Evolutionary conservation across 2,113 vertebrate genomes (phyloP), one percentile per base, ranked within the genome.

Genomic region (Corythornis vintsioides): DNA sequence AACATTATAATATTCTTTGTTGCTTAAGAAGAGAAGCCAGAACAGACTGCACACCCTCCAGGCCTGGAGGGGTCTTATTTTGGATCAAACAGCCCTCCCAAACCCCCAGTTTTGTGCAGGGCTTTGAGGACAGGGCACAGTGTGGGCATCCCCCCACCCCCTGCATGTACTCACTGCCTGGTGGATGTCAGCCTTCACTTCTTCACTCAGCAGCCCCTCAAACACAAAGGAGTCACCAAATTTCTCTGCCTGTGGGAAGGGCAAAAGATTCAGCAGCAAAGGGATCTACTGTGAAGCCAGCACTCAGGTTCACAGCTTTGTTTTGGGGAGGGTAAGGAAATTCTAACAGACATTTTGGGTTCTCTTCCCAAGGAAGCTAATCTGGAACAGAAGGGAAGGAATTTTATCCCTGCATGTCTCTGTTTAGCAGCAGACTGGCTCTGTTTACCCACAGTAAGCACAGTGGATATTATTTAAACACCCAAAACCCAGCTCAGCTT

Each of bases 191-290:
- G 93, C 97, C 97, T 99, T 99, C 88, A 99, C 98, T 42, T 93
- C 94, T 35, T 99, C 98, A 65, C 98, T 99, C 97, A 99, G 96
- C 97, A 99, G 84, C 65, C 98, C 99, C 86, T 99, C 99, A 88
- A 99, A 99, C 66, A 99, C 99, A 97, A 99, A 99, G 6, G 99
- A 99, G 96, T 99, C 98, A 1, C 99, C 99, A 83, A 99, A 99
- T 67, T 92, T 98, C 95, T 99, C 99, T 13, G 99, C 99, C 99
- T 99, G 7, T 6, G 63, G 70, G 71, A 86, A 93, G 21, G 81
- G 48, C 8, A 79, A 77, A 60, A 76, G 18, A 61, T 18, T 26
- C 4, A 47, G 25, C 7, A 74, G 9, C 21, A 29, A n/a, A 83
- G 15, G 10, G 77, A 17, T 12, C 52, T 47, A 17, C 33, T 85